Conservation (phyloP, 1,140 invertebrate species). For the Micrasema minimum region DNA sequence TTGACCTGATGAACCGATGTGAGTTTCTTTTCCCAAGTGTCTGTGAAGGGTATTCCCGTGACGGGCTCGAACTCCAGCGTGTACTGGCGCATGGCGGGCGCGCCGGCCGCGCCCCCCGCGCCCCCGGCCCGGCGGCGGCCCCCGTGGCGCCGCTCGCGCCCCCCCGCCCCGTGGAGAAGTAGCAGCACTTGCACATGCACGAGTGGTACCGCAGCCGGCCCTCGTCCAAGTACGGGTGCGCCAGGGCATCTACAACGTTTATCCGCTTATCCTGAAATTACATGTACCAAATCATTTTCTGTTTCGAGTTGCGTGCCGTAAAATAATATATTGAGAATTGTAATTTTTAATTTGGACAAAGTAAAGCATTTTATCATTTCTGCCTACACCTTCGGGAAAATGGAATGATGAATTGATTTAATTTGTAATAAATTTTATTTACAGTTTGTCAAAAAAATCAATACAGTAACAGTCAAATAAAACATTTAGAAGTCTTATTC, state of each 20-base stretch:
- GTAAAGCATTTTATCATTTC: too few relatives aligned
- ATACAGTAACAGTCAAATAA: too few relatives aligned
- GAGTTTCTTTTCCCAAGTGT: conserved; percentile 94
- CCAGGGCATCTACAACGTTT: conserved; percentile 91
- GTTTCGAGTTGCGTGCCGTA: too few relatives aligned
- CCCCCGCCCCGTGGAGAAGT: conserved; percentile 74
- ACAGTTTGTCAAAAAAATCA: too few relatives aligned
- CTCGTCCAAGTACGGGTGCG: conserved; percentile 97
- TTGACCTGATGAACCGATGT: conserved; percentile 93
- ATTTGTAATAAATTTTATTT: too few relatives aligned
- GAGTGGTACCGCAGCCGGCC: conserved; percentile 98
- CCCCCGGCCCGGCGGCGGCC: conserved; percentile 48
- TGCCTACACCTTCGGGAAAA: too few relatives aligned
- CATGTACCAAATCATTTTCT: too few relatives aligned
- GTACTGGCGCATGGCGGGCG: conserved; percentile 79
- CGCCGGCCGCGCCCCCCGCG: conserved; percentile 33
- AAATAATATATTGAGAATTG: too few relatives aligned
- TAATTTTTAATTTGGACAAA: too few relatives aligned
- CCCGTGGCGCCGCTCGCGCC: conserved; percentile 65
- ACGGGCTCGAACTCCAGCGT: conserved; percentile 93
- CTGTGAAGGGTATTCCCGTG: conserved; percentile 89
- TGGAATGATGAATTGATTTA: too few relatives aligned
- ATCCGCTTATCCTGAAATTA: conserved; percentile 88
- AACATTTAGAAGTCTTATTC: too few relatives aligned
- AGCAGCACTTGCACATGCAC: conserved; percentile 99